Base-by-base conservation (phyloP, 2,888 invertebrate genomes). In the Conistra vaccinii region DNA sequence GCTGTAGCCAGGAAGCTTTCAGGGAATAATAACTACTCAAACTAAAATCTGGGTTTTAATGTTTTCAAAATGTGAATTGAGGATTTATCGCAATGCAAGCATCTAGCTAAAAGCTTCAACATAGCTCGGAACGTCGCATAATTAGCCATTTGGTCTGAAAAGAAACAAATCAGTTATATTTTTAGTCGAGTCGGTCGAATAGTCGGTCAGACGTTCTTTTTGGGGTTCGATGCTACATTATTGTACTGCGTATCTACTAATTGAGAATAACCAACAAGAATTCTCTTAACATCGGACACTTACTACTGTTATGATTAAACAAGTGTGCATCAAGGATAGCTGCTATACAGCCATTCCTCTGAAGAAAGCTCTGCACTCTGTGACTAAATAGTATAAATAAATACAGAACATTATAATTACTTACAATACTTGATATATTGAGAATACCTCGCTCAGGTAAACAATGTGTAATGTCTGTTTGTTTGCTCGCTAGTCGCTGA, bases 401-500 rank as follows among this genome's bases (percentile, higher is more conserved):
- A 53, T 39, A 79, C 53, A 32, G 53, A 51, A 58, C 14, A 80
- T 42, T 20, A 20, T 26, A 63, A 20, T 29, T 55, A 66, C 9
- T 3, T 51, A 12, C 20, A 66, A n/a, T 42, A 62, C 39, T 10
- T 39, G 10, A 29, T 45, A n/a, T 60, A 66, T 53, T 45, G 45
- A 66, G 69, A 39, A 62, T 61, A 53, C 81, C 26, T 62, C 55
- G 57, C 57, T 32, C 32, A 45, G 45, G 85, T 75, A 69, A 84
- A 86, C 78, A 80, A 51, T 69, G 76, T 45, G 78, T 74, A 78
- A 87, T 62, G 77, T 73, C 39, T 77, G 82, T 86, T 70, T 75
- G 75, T 77, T 61, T 80, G 72, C 48, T 66, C 58, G 48, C 48
- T 23, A 23, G 48, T 48, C 48, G 48, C 57, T 86, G 88, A 88